Conservation (phyloP, 2,888 invertebrate species). For the Caenorhabditis zanzibari region DNA sequence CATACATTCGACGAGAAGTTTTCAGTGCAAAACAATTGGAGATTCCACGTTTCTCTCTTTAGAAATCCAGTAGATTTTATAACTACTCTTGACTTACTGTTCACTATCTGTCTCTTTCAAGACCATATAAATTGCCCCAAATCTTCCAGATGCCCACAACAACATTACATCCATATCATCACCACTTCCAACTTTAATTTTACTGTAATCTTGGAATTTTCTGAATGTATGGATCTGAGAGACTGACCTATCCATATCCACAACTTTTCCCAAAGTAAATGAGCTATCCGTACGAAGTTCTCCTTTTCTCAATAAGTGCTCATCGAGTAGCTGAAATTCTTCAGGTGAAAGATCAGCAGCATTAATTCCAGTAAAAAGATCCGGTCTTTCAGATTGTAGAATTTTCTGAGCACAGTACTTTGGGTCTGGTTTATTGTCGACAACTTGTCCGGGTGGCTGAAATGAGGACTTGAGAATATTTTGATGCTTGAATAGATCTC, state of each 20-base stretch:
- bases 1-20: conserved; percentile 36
- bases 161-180: conserved; percentile 19
- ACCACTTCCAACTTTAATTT: conserved; percentile 24
- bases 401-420: conserved; percentile 10
- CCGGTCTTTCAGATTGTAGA: conserved; percentile 41
- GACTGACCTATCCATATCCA: conserved; percentile 21
- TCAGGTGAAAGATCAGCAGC: neutral
- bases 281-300: conserved; percentile 24
- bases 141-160: conserved; percentile 38
- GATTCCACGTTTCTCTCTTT: conserved; percentile 14
- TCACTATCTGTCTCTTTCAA: conserved; percentile 4
- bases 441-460: conserved; percentile 29
- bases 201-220: conserved; percentile 18
- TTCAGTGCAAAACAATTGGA: conserved; percentile 22
- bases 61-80: too few species aligned
- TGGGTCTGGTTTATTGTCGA: conserved; percentile 25
- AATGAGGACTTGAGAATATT: neutral
- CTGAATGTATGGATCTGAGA: neutral
- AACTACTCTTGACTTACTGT: conserved; percentile 18
- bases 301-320: conserved; percentile 23
- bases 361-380: conserved; percentile 13
- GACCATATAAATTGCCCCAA: conserved; percentile 38
- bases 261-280: conserved; percentile 24
- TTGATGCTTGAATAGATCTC: neutral
- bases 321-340: conserved; percentile 22